Evolutionary conservation across 2,888 invertebrate genomes (phyloP).

Genomic region (Leptopilina syphax): DNA sequence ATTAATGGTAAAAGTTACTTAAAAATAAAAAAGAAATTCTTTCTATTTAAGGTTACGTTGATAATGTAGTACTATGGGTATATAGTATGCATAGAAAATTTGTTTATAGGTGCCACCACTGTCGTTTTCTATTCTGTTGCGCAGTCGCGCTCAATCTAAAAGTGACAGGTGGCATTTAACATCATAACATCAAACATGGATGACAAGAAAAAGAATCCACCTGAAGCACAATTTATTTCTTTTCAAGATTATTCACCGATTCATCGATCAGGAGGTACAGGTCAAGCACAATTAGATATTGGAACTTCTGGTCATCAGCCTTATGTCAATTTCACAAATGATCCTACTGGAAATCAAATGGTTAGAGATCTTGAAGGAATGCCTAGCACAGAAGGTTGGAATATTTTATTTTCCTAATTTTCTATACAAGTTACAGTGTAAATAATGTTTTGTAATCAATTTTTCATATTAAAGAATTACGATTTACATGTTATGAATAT

Average conservation of each 20-base stretch:
- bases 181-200: constrained; percentile 45
- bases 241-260: constrained; percentile 86
- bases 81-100: background rate
- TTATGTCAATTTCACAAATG: constrained; percentile 65
- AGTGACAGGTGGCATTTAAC: constrained; percentile 37
- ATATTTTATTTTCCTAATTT: background rate
- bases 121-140: background rate
- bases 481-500: too few relatives aligned
- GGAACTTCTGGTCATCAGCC: constrained; percentile 78
- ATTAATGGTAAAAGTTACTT: too few relatives aligned
- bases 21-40: too few relatives aligned
- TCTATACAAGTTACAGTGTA: too few relatives aligned
- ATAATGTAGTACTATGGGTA: background rate
- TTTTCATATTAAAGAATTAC: too few relatives aligned
- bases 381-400: constrained; percentile 66
- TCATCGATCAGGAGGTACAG: constrained; percentile 76
- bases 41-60: background rate
- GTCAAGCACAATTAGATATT: constrained; percentile 83
- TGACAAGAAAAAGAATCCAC: constrained; percentile 42
- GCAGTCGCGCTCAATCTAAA: background rate
- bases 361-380: constrained; percentile 68
- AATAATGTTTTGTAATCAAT: too few relatives aligned
- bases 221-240: constrained; percentile 77
- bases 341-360: constrained; percentile 63
- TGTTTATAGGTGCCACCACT: background rate